Evolutionary conservation across 1,140 invertebrate species (phyloP).

Genomic region (Drosophila prosaltans): DNA sequence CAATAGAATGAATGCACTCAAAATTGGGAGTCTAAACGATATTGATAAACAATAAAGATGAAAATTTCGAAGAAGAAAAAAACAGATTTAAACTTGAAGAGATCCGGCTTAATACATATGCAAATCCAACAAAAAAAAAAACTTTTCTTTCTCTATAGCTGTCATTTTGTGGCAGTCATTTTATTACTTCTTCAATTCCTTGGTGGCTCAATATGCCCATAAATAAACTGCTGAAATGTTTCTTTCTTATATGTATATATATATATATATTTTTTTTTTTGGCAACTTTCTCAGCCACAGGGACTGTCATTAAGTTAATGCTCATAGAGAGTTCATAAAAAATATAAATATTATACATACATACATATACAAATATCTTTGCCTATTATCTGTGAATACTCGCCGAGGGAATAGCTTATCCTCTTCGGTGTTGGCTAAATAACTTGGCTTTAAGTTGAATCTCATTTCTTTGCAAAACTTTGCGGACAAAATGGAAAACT

Average conservation of each 20-base stretch:
- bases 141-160: background rate
- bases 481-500: slow-evolving; percentile 9
- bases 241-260: slow-evolving; percentile 13
- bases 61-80: too few relatives aligned
- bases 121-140: background rate
- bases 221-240: slow-evolving; percentile 40
- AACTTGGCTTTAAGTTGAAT: slow-evolving; percentile 2
- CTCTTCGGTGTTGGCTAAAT: slow-evolving; percentile 3
- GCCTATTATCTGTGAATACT: slow-evolving; percentile 15
- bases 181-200: slow-evolving; percentile 36
- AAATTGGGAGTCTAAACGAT: slow-evolving; percentile 12
- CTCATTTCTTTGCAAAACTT: background rate
- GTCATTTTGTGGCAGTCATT: slow-evolving; percentile 4
- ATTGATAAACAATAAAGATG: slow-evolving; percentile 19
- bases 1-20: background rate
- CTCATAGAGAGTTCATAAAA: slow-evolving; percentile 30
- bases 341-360: slow-evolving; percentile 19
- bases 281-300: slow-evolving; percentile 1
- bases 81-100: too few relatives aligned
- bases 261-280: slow-evolving; percentile 16
- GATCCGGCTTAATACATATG: background rate
- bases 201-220: slow-evolving; percentile 17
- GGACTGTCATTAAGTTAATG: slow-evolving; percentile 48
- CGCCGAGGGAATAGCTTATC: slow-evolving; percentile 20
- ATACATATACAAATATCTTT: slow-evolving; percentile 25